phyloP scores from a whole-genome alignment of 2,888 invertebrate genomes.

The Drosophila borborema region DNA sequence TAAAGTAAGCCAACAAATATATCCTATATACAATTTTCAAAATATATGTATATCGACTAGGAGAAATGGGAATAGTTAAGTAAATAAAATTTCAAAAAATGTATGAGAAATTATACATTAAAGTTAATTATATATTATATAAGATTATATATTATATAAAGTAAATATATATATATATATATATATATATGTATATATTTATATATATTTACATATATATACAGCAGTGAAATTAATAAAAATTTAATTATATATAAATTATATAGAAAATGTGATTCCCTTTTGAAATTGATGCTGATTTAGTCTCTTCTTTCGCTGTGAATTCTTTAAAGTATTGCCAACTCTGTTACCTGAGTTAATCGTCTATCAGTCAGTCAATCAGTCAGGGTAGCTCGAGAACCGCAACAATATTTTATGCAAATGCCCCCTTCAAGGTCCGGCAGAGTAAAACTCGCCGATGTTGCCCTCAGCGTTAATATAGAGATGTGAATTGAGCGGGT shows the following conservation, averaged over 20 bases:
- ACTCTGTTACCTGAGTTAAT: neutral
- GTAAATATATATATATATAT: too few relatives aligned
- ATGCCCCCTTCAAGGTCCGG: constrained; percentile 26
- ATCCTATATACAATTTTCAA: neutral
- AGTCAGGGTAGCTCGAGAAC: constrained; percentile 17
- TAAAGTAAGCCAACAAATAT: constrained; percentile 9
- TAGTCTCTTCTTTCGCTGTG: too few relatives aligned
- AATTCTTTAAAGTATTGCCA: neutral
- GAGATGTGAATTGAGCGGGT: constrained; percentile 31
- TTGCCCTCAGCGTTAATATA: constrained; percentile 63
- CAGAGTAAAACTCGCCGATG: constrained; percentile 25
- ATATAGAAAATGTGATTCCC: neutral
- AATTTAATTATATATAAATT: neutral
- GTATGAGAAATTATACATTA: neutral
- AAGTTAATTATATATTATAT: neutral
- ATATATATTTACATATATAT: too few relatives aligned
- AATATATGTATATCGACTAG: neutral
- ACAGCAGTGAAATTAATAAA: too few relatives aligned
- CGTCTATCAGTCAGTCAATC: neutral
- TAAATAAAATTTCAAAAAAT: neutral
- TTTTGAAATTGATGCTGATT: neutral
- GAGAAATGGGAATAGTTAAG: neutral
- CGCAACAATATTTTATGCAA: constrained; percentile 68
- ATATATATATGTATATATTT: too few relatives aligned
- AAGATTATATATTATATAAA: neutral